Percentiles rank a stretch among this genome's conserved stretches.
Evolutionary conservation across 2,113 vertebrate genomes (phyloP).

Genomic region (Equus quagga): DNA sequence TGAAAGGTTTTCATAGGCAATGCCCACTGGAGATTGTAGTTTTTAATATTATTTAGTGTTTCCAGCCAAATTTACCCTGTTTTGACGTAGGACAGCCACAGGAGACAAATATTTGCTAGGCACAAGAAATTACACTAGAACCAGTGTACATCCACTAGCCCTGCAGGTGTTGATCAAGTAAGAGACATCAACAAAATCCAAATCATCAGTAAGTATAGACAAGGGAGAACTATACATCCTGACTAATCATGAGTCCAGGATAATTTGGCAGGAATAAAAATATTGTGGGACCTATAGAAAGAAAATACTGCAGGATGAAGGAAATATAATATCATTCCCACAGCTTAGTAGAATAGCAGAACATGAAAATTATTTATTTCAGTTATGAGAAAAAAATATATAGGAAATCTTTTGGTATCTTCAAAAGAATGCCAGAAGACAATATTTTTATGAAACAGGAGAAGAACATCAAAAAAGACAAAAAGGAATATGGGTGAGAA

Average conservation of each 20-base stretch:
- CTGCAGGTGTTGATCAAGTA: neutral
- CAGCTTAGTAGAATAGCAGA: neutral
- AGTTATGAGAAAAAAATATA: neutral
- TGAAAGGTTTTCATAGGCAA: neutral
- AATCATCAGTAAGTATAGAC: neutral
- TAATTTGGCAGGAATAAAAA: neutral
- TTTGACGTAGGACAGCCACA: neutral
- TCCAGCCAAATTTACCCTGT: neutral
- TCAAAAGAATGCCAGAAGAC: neutral
- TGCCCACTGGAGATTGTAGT: neutral
- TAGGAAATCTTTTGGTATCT: neutral
- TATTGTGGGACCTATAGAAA: neutral
- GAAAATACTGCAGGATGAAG: neutral
- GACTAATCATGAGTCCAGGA: neutral
- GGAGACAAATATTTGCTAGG: neutral
- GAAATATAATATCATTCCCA: neutral
- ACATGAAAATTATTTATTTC: neutral
- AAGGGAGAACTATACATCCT: neutral
- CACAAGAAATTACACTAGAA: neutral
- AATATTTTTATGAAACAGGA: neutral
- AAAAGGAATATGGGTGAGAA: neutral
- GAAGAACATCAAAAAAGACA: neutral
- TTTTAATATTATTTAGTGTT: neutral
- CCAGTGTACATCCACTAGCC: neutral
- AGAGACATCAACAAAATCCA: neutral